Evolutionary conservation across 2,888 invertebrate genomes (phyloP), one percentile per base, ranked within the genome.

Genomic region (Villa cingulata): DNA sequence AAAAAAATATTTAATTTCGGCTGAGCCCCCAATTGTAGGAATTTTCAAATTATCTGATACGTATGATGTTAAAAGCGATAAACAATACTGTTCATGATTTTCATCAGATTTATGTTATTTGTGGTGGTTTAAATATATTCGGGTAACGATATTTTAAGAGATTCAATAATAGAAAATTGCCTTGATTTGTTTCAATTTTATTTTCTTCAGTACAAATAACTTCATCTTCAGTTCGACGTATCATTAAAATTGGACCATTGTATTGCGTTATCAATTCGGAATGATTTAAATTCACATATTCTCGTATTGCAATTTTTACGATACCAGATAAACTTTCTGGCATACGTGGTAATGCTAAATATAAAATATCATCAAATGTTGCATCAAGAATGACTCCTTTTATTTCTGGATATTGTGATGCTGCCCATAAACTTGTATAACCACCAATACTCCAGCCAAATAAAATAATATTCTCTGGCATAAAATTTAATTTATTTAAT

Each of bases 361-460:
- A 88, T 43, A 92, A 71, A 10, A 98, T 70, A 67, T 97, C 91
- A 69, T 99, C 97, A 69, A 99, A 98, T 0, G 95, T 91, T 12
- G 97, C 97, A 72, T 98, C 98, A 57, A 98, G 70, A 52, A 97
- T 71, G 69, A 92, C 70, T 57, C 82, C 86, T 60, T 80, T 82
- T 39, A 91, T 73, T 46, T 83, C 80, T 0, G 92, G 94, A 71
- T 95, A 94, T 61, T 83, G 82, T 68, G 81, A 80, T 4, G 92
- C 92, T 2, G 89, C 88, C 85, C 88, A 95, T 0, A 88, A 74
- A 1, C 91, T 81, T 2, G 88, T 74, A 63, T 85, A 98, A 1
- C 95, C 96, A 1, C 98, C 98, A 61, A 98, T 98, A 60, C 97
- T 97, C 97, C 98, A 98, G 3, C 91, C 96, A 65, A 83, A 90